Percentiles rank a stretch among this genome's conserved stretches.
These are phyloP conservation scores for Pyrocephalus nanus DNA, from an alignment of 2,797 vertebrate species.

Conservation along the genomic window DNA sequence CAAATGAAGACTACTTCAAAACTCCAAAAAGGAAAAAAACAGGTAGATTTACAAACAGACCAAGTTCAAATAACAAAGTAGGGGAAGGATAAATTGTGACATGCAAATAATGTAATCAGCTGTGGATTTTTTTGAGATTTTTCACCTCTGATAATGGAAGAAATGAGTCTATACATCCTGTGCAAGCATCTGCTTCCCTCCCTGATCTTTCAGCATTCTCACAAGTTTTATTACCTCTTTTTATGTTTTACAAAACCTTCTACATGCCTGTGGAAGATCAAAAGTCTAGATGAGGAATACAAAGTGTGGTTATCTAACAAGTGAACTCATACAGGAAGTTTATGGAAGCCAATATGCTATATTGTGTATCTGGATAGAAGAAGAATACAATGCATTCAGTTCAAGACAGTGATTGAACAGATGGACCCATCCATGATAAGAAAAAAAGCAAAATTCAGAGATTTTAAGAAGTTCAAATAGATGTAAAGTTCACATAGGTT, in stretches of 20 bases:
- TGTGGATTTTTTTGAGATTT: background rate
- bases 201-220: background rate
- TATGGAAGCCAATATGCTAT: background rate
- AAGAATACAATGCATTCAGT: background rate
- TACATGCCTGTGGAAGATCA: background rate
- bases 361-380: background rate
- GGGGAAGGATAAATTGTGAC: background rate
- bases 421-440: background rate
- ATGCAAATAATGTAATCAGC: background rate
- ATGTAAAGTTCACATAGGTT: background rate
- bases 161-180: background rate
- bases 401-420: background rate
- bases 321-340: background rate
- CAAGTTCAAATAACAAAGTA: background rate
- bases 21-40: rapidly evolving
- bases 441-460: background rate
- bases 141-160: background rate
- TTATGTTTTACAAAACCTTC: background rate
- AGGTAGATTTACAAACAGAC: background rate
- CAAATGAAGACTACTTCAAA: background rate
- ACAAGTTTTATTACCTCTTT: background rate
- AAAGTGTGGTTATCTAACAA: background rate
- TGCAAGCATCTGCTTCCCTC: background rate
- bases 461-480: background rate
- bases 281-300: background rate